Evolutionary conservation across 2,113 vertebrate genomes (phyloP).

Genomic region (Thermophis baileyi): DNA sequence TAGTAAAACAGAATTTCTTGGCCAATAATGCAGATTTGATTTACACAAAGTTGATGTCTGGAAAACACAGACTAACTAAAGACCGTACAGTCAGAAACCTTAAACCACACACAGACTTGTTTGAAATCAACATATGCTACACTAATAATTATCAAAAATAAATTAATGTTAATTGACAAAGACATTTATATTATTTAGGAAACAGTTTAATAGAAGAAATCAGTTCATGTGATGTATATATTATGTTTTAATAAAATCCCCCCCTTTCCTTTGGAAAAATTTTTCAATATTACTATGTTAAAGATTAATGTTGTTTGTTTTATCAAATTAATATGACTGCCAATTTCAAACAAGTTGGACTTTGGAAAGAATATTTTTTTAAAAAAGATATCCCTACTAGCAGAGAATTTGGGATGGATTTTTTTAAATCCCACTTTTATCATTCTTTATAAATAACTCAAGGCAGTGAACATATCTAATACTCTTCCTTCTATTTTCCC

Average conservation of each 20-base stretch:
- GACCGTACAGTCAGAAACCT: background rate
- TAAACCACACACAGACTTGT: background rate
- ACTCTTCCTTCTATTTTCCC: background rate
- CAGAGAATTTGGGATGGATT: background rate
- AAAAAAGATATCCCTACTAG: background rate
- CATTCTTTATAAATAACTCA: no score
- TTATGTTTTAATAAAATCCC: background rate
- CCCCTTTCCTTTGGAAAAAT: background rate
- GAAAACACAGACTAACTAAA: background rate
- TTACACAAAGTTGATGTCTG: background rate
- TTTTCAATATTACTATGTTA: background rate
- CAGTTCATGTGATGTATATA: background rate
- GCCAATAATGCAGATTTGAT: background rate
- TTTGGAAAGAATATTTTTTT: background rate
- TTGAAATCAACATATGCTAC: conserved; percentile 3
- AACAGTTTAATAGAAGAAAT: background rate
- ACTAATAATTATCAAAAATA: conserved; percentile 20
- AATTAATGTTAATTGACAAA: conserved; percentile 15
- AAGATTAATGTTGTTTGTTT: background rate
- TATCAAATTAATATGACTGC: background rate
- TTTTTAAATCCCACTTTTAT: background rate
- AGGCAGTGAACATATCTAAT: no score
- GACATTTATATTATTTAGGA: background rate
- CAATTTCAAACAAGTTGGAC: no score
- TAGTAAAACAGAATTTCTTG: background rate